Base-by-base conservation (phyloP, 2,888 invertebrate species). In the Pharmacophagus antenor region DNA sequence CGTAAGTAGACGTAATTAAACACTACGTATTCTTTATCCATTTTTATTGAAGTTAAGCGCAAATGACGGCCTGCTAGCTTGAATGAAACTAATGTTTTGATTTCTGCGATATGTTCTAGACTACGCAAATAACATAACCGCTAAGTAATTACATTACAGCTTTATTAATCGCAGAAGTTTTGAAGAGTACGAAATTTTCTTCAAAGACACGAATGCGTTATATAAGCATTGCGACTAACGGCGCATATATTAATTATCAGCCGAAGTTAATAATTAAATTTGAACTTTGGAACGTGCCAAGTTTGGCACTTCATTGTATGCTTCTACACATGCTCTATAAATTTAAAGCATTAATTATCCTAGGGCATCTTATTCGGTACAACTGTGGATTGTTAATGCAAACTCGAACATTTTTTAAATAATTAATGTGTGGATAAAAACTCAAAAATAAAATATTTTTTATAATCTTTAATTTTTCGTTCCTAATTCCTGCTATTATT, bases 231-330 rank as follows among this genome's bases (percentile, higher is more conserved):
- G 73, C 67, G 67, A 66, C 65, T 79, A 77, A 71, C 69, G 69
- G 67, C 67, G 71, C 69, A 71, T 75, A 82, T 84, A 84, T 85
- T 82, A 83, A 85, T 85, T 84, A 83, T 81, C 80, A 77, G 76
- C 72, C 69, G 69, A 82, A 85, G 73, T 87, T 82, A 76, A 81
- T 85, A 81, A 85, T 85, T 82, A 85, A 84, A 80, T 85, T 82
- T 77, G 74, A 80, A 85, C 74, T 85, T 83, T 54, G 71, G 68
- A 73, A 71, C 75, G 69, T 75, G 74, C 81, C 78, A 81, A 83
- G 79, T 84, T 84, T 84, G 83, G 74, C 82, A 82, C 74, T 80
- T 79, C 73, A 75, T 73, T 78, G 72, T 63, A 66, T 71, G 75
- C 70, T 68, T 70, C 74, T 63, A 42, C 51, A 41, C 41, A 27